Conservation (phyloP, 1,140 invertebrate genomes). For the honey bee (Apis mellifera) region Amel_HAv3.1 CM009936.2:11551001-11551500, state of each 20-base stretch:
- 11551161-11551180: slow-evolving; percentile 56
- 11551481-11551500: not conserved
- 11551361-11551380: too few species aligned
- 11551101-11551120: slow-evolving; percentile 46
- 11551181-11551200: slow-evolving; percentile 55
- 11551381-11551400: too few species aligned
- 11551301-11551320: slow-evolving; percentile 45
- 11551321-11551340: slow-evolving; percentile 63
- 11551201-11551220: slow-evolving; percentile 39
- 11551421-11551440: too few species aligned
- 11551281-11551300: not conserved
- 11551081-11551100: not conserved
- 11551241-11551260: slow-evolving; percentile 55
- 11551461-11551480: slow-evolving; percentile 50
- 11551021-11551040: too few species aligned
- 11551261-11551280: slow-evolving; percentile 1
- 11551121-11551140: slow-evolving; percentile 69
- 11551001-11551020: too few species aligned
- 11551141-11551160: slow-evolving; percentile 6
- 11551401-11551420: not conserved
- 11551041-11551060: too few species aligned
- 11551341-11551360: slow-evolving; percentile 19
- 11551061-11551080: not conserved
- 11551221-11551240: slow-evolving; percentile 60
- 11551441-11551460: not conserved